phyloP scores from a whole-genome alignment of 1,140 invertebrate species.

The Papilio glaucus region DNA sequence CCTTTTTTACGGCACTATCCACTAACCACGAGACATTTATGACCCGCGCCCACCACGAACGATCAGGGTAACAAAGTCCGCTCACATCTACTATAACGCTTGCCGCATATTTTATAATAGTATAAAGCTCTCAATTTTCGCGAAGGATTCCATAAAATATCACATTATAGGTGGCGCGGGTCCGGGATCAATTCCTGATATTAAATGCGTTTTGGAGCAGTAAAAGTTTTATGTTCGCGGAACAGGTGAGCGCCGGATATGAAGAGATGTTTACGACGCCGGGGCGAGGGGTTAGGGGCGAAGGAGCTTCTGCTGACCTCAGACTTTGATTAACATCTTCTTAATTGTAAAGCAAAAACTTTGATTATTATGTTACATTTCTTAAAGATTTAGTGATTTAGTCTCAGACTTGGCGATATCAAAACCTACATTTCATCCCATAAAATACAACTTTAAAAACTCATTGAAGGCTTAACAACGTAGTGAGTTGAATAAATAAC shows the following conservation, averaged over 20 bases:
- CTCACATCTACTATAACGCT: background rate
- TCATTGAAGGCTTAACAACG: too few relatives aligned
- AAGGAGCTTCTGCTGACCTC: background rate
- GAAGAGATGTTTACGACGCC: constrained; percentile 7
- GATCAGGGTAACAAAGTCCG: background rate
- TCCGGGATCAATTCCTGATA: constrained; percentile 41
- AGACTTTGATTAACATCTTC: background rate
- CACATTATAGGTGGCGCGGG: constrained; percentile 31
- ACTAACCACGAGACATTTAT: background rate
- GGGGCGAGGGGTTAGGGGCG: background rate
- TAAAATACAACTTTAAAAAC: too few relatives aligned
- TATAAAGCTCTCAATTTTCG: constrained; percentile 15
- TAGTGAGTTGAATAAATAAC: background rate
- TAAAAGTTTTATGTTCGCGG: constrained; percentile 45
- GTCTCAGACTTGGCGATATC: background rate
- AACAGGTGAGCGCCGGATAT: constrained; percentile 12
- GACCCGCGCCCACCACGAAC: background rate
- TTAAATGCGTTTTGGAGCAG: constrained; percentile 44
- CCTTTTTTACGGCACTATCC: background rate
- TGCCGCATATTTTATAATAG: constrained; percentile 17
- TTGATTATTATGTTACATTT: background rate
- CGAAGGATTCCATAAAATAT: constrained; percentile 42
- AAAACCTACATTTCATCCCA: background rate
- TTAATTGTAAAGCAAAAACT: background rate
- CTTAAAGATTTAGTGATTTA: background rate